Evolutionary conservation across 2,113 vertebrate genomes (phyloP).

Genomic region (Galbula dea): DNA sequence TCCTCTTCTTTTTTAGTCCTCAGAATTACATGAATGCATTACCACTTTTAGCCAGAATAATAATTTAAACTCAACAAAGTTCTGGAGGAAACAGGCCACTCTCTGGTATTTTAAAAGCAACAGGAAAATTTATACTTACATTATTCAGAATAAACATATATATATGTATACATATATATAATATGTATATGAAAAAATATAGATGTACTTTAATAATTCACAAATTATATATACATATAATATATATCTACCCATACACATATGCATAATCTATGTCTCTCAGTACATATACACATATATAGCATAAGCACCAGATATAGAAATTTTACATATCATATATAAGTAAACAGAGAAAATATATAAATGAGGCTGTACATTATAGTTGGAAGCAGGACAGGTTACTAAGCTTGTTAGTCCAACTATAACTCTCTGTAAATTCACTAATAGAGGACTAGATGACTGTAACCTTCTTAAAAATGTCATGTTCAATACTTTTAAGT

Average conservation of each 20-base stretch:
- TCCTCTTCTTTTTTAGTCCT: neutral
- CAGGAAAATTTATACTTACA: neutral
- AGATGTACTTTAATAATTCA: neutral
- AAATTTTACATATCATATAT: neutral
- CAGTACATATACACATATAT: neutral
- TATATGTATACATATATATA: neutral
- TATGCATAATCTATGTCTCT: neutral
- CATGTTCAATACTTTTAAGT: conserved; percentile 73
- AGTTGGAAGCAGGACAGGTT: conserved; percentile 72
- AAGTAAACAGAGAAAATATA: conserved; percentile 57
- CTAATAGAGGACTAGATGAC: conserved; percentile 72
- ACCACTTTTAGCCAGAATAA: neutral
- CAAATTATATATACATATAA: neutral
- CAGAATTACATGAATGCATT: neutral
- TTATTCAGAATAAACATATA: neutral
- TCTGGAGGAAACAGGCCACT: neutral
- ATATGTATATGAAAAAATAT: neutral
- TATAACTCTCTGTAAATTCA: conserved; percentile 71
- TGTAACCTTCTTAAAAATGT: conserved; percentile 76
- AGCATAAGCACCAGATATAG: neutral
- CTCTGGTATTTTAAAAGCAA: neutral
- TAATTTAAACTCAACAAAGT: neutral
- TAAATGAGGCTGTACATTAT: conserved; percentile 57
- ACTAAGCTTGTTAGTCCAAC: conserved; percentile 74
- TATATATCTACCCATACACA: no score